Evolutionary conservation across 2,797 vertebrate genomes (phyloP).

Genomic region (Trachurus trachurus): DNA sequence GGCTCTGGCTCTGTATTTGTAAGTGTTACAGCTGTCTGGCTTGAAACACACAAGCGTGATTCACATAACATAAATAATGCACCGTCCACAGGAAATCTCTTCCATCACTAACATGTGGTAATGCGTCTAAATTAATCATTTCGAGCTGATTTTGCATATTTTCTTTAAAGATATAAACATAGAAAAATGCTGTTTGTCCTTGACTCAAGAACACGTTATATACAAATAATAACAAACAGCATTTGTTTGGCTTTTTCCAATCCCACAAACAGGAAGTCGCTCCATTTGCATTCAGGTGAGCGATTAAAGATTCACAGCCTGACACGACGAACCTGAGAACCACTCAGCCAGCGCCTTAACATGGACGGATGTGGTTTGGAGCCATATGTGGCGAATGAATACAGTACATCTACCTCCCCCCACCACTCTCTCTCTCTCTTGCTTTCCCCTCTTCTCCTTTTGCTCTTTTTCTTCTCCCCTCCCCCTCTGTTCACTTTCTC

Average conservation of each 20-base stretch:
- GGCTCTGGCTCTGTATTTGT: not conserved
- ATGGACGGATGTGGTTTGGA: conserved; percentile 36
- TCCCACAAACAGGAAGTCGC: conserved; percentile 26
- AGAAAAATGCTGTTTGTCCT: conserved; percentile 47
- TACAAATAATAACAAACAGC: conserved; percentile 5
- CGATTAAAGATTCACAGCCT: not conserved
- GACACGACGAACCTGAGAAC: not conserved
- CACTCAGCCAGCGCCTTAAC: conserved; percentile 19
- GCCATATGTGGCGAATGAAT: conserved; percentile 21
- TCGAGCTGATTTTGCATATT: not conserved
- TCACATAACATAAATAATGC: conserved; percentile 62
- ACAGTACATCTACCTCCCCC: conserved; percentile 40
- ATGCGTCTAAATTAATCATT: not conserved
- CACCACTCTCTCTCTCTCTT: conserved; percentile 45
- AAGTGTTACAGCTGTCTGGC: conserved; percentile 42
- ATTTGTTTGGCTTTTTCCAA: conserved; percentile 7
- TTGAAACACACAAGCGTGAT: conserved; percentile 42
- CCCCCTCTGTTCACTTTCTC: conserved; percentile 42
- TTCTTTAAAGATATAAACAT: not conserved
- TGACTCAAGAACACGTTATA: conserved; percentile 48
- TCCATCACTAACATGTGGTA: not conserved
- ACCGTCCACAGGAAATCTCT: conserved; percentile 13
- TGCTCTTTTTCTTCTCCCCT: conserved; percentile 21
- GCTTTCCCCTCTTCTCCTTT: conserved; percentile 12
- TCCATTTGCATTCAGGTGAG: not conserved